phyloP scores from a whole-genome alignment of 2,113 vertebrate species.

The Tachuris rubrigastra region DNA sequence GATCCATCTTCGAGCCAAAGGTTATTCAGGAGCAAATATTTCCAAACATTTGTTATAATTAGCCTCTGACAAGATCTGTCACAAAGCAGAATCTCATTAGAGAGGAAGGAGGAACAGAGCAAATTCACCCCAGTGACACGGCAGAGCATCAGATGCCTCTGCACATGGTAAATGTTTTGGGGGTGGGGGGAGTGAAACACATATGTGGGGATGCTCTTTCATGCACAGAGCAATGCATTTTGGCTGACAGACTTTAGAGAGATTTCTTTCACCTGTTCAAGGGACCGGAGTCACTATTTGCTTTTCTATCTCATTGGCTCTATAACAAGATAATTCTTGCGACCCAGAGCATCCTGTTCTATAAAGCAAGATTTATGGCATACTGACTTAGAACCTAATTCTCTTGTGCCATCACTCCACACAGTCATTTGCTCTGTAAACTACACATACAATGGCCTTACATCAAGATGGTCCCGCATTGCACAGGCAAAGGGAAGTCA shows the following conservation, averaged over 20 bases:
- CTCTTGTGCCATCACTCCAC: background rate
- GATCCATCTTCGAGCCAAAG: constrained; percentile 37
- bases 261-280: background rate
- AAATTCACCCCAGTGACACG: rapidly evolving
- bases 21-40: constrained; percentile 24
- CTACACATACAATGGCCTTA: background rate
- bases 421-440: constrained; percentile 27
- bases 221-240: background rate
- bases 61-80: constrained; percentile 26
- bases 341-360: background rate
- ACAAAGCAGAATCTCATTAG: background rate
- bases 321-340: constrained; percentile 2
- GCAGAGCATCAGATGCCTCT: background rate
- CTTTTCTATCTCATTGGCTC: constrained; percentile 21
- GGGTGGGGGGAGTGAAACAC: rapidly evolving
- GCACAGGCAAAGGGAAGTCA: background rate
- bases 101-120: background rate
- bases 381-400: constrained; percentile 19
- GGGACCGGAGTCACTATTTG: background rate
- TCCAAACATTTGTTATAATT: constrained; percentile 44
- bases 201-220: background rate
- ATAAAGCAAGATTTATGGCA: constrained; percentile 45
- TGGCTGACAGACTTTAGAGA: background rate
- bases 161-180: background rate
- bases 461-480: background rate